phyloP scores from a whole-genome alignment of 2,797 vertebrate species.

The Labeo calbasu region DNA sequence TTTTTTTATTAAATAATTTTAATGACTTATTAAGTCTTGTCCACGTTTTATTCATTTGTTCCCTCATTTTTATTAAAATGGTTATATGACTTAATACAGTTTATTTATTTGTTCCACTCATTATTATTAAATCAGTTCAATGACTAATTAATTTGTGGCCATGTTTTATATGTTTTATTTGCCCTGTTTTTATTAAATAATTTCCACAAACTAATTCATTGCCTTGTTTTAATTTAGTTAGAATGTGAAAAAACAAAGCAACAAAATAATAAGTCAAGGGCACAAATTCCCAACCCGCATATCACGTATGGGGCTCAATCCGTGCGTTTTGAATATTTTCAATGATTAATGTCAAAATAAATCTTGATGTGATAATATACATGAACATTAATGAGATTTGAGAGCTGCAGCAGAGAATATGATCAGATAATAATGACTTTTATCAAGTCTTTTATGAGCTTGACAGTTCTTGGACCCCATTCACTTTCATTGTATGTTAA shows the following conservation, averaged over 20 bases:
- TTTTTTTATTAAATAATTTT: background rate
- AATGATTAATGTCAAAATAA: background rate
- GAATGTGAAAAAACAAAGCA: background rate
- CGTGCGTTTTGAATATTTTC: background rate
- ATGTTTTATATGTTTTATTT: background rate
- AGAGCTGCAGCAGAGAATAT: background rate
- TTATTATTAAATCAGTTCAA: background rate
- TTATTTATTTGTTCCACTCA: background rate
- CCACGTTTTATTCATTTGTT: background rate
- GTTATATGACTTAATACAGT: background rate
- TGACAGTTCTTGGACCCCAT: background rate
- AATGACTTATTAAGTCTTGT: background rate
- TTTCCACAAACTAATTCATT: background rate
- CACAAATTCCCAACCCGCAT: background rate
- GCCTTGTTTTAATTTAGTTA: background rate
- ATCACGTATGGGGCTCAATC: background rate
- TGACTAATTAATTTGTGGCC: background rate
- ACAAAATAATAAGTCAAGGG: background rate
- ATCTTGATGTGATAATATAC: background rate
- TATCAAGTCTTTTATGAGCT: background rate
- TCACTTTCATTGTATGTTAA: background rate
- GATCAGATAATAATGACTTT: background rate
- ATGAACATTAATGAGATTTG: background rate
- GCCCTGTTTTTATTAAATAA: background rate
- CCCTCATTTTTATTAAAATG: background rate